These are phyloP conservation scores for Lycophotia porphyrea DNA, from an alignment of 2,888 invertebrate species.

Conservation along the genomic window DNA sequence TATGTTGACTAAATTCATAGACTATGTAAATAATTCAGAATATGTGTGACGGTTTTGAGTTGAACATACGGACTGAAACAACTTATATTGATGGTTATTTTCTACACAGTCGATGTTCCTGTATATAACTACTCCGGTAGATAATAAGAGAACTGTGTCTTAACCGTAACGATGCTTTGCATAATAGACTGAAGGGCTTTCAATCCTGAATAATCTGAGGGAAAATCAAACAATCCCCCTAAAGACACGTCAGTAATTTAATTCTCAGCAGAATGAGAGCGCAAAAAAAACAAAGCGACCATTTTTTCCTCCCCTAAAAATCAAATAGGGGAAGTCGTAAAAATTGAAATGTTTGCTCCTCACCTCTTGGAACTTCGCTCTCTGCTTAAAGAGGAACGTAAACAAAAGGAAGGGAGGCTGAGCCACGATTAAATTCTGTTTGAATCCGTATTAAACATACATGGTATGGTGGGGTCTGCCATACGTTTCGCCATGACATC, in stretches of 20 bases:
- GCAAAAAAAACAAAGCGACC: conserved; percentile 45
- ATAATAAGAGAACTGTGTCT: neutral
- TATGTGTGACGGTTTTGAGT: neutral
- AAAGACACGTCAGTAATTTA: conserved; percentile 48
- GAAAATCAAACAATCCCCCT: conserved; percentile 39
- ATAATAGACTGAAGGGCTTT: conserved; percentile 5
- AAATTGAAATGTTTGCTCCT: conserved; percentile 61
- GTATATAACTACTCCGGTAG: neutral
- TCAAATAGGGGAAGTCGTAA: conserved; percentile 53
- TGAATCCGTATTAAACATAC: conserved; percentile 58
- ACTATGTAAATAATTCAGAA: neutral
- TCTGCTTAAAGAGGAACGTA: conserved; percentile 47
- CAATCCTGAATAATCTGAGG: conserved; percentile 12
- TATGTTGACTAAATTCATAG: neutral
- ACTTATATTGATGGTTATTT: neutral
- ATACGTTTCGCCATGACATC: conserved; percentile 26
- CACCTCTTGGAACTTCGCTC: conserved; percentile 47
- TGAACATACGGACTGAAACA: neutral
- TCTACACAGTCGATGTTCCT: neutral
- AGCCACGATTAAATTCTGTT: conserved; percentile 58
- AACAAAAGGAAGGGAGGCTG: conserved; percentile 40
- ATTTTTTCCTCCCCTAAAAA: conserved; percentile 43
- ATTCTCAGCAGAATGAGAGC: conserved; percentile 39
- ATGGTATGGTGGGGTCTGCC: conserved; percentile 20
- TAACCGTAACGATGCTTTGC: neutral